phyloP scores from a whole-genome alignment of 2,797 vertebrate genomes.

The Hemibagrus guttatus region DNA sequence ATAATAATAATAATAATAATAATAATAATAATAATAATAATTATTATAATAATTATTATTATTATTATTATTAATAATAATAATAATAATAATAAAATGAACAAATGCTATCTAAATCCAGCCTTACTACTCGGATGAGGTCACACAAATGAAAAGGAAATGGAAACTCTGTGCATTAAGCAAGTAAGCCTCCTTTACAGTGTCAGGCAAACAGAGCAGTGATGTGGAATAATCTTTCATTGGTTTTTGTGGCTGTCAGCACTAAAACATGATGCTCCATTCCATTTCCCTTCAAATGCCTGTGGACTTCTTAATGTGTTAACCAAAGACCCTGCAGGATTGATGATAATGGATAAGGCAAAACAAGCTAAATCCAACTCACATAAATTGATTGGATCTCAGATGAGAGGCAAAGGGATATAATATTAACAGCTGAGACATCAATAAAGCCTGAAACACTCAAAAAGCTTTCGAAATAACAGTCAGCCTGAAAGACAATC shows the following conservation, averaged over 20 bases:
- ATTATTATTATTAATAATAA: too few species aligned
- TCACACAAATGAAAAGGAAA: constrained; percentile 54
- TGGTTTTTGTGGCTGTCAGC: constrained; percentile 80
- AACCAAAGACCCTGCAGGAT: constrained; percentile 74
- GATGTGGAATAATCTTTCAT: constrained; percentile 72
- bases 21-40: too few species aligned
- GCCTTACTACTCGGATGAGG: constrained; percentile 17
- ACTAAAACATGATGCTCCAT: constrained; percentile 78
- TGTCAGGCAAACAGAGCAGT: constrained; percentile 72
- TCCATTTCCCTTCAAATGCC: constrained; percentile 74
- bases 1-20: too few species aligned
- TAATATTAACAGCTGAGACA: constrained; percentile 78
- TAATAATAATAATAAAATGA: not conserved
- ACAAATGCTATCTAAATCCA: constrained; percentile 30
- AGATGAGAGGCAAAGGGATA: constrained; percentile 71
- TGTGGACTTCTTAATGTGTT: constrained; percentile 76
- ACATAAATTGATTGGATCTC: constrained; percentile 80
- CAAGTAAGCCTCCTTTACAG: constrained; percentile 68
- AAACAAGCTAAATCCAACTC: constrained; percentile 74
- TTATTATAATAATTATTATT: too few species aligned
- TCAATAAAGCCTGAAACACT: constrained; percentile 74
- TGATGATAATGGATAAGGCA: constrained; percentile 78
- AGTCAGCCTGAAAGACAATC: constrained; percentile 59
- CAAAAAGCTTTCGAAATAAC: constrained; percentile 64
- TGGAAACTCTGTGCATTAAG: constrained; percentile 66